phyloP scores from a whole-genome alignment of 2,113 vertebrate species.

The Apeltes quadracus region DNA sequence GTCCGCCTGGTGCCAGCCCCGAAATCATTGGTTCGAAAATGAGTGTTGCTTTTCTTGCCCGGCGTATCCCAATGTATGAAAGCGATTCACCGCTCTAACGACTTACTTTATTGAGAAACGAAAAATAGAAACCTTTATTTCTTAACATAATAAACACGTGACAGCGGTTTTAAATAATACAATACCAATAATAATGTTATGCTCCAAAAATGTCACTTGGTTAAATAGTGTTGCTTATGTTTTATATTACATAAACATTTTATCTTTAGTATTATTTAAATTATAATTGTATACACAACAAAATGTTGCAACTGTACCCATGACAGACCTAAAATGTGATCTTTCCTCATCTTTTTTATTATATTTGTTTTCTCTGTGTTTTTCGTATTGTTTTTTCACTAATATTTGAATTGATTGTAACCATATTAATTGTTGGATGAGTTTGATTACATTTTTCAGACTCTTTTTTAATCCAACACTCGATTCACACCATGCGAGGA shows the following conservation, averaged over 20 bases:
- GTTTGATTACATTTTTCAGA: too few species aligned
- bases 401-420: not conserved
- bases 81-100: not conserved
- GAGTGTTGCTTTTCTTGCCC: not conserved
- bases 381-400: not conserved
- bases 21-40: slow-evolving; percentile 43
- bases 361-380: not conserved
- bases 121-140: not conserved
- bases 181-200: too few species aligned
- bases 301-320: not conserved
- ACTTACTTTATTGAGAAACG: not conserved
- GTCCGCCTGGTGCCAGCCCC: not conserved
- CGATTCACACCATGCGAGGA: not conserved
- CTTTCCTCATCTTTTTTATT: not conserved
- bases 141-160: not conserved
- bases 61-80: slow-evolving; percentile 18
- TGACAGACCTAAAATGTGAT: not conserved
- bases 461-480: not conserved
- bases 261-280: too few species aligned
- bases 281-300: not conserved
- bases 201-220: not conserved
- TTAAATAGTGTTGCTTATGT: not conserved
- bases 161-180: too few species aligned
- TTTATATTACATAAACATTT: not conserved
- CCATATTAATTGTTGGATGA: not conserved